A percentile compares a stretch with the other conserved stretches of the same genome.
Conservation (phyloP, 2,888 invertebrate genomes). For the Xanthia togata region DNA sequence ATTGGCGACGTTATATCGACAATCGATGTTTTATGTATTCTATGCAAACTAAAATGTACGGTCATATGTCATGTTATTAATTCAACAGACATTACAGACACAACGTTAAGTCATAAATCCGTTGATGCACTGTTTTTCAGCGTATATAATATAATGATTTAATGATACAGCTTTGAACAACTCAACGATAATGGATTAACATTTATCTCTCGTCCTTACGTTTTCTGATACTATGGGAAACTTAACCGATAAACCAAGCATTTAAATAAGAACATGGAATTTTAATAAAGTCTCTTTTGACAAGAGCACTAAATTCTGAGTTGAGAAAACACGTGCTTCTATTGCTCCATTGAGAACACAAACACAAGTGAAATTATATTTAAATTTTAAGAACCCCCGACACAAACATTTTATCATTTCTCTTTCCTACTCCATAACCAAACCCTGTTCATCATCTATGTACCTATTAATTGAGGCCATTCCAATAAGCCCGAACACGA, state of each 20-base stretch:
- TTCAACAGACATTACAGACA: background rate
- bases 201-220: background rate
- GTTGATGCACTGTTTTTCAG: background rate
- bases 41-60: background rate
- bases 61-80: background rate
- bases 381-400: no score
- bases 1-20: background rate
- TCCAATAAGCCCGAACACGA: no score
- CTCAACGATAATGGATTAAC: background rate
- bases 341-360: background rate
- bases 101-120: background rate
- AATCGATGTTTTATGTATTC: no score
- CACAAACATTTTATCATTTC: no score
- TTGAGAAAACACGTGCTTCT: background rate
- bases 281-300: background rate
- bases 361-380: no score
- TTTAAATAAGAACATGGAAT: background rate
- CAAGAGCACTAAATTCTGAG: background rate
- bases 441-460: no score
- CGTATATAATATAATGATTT: no score
- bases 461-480: no score
- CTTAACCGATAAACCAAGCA: background rate
- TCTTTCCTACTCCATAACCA: no score
- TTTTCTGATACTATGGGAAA: background rate
- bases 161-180: background rate